Evolutionary conservation across 2,113 vertebrate genomes (phyloP).

Genomic region (Arothron firmamentum): DNA sequence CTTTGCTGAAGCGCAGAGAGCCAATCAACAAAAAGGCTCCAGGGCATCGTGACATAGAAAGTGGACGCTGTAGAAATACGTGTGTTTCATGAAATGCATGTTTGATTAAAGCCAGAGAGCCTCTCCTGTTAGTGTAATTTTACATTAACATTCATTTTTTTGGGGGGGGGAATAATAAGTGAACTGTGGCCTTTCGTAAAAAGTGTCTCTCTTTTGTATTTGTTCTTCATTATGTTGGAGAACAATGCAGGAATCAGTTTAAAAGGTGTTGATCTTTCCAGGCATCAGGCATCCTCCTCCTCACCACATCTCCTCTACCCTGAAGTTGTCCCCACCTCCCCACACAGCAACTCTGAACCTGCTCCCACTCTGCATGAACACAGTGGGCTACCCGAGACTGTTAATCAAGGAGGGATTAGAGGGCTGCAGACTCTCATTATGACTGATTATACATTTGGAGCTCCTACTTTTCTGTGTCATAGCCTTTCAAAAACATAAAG

Average conservation of each 20-base stretch:
- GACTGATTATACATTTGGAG: not conserved
- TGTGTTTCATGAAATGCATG: not conserved
- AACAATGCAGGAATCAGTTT: too few species aligned
- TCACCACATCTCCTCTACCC: not conserved
- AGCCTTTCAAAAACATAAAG: too few species aligned
- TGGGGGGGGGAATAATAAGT: too few species aligned
- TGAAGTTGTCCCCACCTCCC: not conserved
- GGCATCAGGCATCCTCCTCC: not conserved
- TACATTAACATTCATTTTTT: too few species aligned
- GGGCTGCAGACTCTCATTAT: constrained; percentile 1
- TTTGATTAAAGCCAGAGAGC: not conserved
- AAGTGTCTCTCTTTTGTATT: too few species aligned
- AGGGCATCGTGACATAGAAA: constrained; percentile 7
- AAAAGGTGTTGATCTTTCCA: not conserved
- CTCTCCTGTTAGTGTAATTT: not conserved
- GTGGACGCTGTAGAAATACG: not conserved
- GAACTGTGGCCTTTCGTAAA: too few species aligned
- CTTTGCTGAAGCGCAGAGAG: not conserved
- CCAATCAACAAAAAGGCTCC: constrained; percentile 18
- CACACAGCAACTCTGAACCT: too few species aligned
- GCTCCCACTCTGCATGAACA: not conserved
- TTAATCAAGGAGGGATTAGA: constrained; percentile 45
- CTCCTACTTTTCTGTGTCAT: too few species aligned
- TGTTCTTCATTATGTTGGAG: too few species aligned
- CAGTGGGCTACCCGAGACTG: constrained; percentile 23